A percentile compares a stretch with the other conserved stretches of the same genome.
Conservation (phyloP, 2,113 vertebrate genomes). For the Mohoua ochrocephala region DNA sequence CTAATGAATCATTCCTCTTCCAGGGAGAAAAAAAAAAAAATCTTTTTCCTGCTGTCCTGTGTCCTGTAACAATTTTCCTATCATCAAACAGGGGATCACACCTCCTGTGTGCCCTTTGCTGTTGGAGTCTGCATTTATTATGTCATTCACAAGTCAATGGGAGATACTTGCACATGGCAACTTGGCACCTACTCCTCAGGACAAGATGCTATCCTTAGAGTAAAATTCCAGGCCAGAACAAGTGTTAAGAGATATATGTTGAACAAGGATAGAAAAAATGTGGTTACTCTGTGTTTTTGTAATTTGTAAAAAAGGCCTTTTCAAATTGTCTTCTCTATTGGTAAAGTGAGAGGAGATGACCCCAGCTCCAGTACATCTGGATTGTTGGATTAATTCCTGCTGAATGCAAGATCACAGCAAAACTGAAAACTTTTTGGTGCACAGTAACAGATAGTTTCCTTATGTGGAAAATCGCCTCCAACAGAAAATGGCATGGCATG, state of each 20-base stretch:
- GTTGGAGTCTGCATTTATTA: neutral
- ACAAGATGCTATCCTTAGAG: neutral
- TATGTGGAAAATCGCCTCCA: neutral
- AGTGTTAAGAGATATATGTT: neutral
- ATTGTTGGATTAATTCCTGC: neutral
- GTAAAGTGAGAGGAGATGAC: neutral
- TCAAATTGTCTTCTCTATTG: neutral
- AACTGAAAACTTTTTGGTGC: neutral
- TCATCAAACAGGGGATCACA: too few relatives aligned
- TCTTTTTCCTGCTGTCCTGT: neutral
- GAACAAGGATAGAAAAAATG: neutral
- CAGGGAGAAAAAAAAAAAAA: neutral
- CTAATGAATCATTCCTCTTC: neutral
- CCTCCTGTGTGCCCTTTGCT: neutral
- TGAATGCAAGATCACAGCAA: neutral
- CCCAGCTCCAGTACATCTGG: neutral
- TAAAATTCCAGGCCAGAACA: neutral
- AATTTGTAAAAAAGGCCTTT: neutral
- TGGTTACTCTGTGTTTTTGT: neutral
- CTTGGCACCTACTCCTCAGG: neutral
- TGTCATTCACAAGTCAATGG: neutral
- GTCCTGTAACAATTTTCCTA: neutral
- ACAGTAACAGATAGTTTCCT: neutral
- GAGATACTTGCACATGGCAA: neutral
- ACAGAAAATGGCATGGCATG: neutral